These are phyloP conservation scores for Nixonia krombeini DNA, from an alignment of 1,140 invertebrate genomes.

Conservation along the genomic window DNA sequence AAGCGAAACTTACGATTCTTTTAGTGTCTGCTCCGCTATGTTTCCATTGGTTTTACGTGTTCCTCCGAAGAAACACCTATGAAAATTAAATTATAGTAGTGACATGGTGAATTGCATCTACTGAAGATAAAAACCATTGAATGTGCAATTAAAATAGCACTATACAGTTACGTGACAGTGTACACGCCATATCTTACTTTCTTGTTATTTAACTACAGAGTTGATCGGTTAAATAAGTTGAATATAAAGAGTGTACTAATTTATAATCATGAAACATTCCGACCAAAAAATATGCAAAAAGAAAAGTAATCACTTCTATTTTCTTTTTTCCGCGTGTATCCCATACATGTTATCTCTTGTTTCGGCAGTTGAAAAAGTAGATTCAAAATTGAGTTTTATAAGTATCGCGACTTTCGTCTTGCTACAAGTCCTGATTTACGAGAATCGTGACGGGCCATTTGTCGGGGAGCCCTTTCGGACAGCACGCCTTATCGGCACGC, in stretches of 20 bases:
- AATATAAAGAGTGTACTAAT: too few species aligned
- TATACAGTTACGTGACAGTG: too few species aligned
- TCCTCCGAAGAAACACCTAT: too few species aligned
- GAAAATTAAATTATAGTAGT: too few species aligned
- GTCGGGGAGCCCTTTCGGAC: constrained; percentile 63
- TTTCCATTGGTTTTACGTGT: neutral
- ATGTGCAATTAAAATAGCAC: too few species aligned
- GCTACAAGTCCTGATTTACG: constrained; percentile 66
- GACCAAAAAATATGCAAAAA: neutral
- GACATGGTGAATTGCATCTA: too few species aligned
- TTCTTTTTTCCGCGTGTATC: neutral
- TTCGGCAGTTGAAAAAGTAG: constrained; percentile 14
- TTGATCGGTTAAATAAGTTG: too few species aligned
- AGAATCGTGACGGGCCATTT: constrained; percentile 69
- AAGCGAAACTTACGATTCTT: constrained; percentile 22
- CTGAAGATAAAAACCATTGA: too few species aligned
- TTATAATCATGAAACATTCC: neutral
- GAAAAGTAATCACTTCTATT: neutral
- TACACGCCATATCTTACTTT: too few species aligned
- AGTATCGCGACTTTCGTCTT: constrained; percentile 9
- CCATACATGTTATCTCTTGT: constrained; percentile 5
- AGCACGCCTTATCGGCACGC: constrained; percentile 62
- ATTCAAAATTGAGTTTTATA: constrained; percentile 24
- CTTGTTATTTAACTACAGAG: too few species aligned
- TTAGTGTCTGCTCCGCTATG: too few species aligned